Conservation (phyloP, 2,888 invertebrate genomes). For the Onchidella celtica region DNA sequence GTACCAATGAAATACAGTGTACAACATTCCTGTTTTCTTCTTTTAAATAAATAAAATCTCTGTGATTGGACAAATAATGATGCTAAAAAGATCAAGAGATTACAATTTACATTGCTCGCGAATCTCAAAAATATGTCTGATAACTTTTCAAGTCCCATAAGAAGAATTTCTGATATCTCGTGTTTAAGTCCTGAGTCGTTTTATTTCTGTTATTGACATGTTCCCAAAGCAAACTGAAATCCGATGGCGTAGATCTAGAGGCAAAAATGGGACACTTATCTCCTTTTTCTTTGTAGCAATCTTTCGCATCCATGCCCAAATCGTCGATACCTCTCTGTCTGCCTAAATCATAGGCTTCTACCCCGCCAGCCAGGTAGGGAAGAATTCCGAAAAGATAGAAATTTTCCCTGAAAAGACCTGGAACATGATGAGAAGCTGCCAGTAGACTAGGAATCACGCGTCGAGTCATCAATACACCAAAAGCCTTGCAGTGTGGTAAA, state of each 20-base stretch:
- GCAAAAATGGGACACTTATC: conserved; percentile 27
- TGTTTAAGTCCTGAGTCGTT: too few species aligned
- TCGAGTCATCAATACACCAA: conserved; percentile 28
- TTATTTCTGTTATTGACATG: too few species aligned
- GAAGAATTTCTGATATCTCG: too few species aligned
- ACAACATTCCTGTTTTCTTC: too few species aligned
- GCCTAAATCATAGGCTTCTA: conserved; percentile 20
- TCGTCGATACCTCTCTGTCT: conserved; percentile 27
- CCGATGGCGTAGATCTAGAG: not conserved
- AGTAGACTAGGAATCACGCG: conserved; percentile 18
- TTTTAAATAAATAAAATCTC: too few species aligned
- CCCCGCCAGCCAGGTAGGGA: conserved; percentile 16
- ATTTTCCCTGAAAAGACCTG: not conserved
- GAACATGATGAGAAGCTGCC: conserved; percentile 23
- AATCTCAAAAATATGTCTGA: too few species aligned
- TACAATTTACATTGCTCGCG: too few species aligned
- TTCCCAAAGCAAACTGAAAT: not conserved
- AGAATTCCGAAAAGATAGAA: conserved; percentile 32
- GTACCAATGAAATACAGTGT: too few species aligned
- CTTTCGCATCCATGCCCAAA: not conserved
- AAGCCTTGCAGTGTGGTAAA: conserved; percentile 24
- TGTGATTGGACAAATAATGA: too few species aligned
- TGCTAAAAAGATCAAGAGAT: too few species aligned
- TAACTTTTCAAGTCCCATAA: too few species aligned
- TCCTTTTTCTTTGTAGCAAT: conserved; percentile 2